These are phyloP conservation scores for Sclerurus mexicanus DNA, from an alignment of 2,113 vertebrate species.

Conservation along the genomic window DNA sequence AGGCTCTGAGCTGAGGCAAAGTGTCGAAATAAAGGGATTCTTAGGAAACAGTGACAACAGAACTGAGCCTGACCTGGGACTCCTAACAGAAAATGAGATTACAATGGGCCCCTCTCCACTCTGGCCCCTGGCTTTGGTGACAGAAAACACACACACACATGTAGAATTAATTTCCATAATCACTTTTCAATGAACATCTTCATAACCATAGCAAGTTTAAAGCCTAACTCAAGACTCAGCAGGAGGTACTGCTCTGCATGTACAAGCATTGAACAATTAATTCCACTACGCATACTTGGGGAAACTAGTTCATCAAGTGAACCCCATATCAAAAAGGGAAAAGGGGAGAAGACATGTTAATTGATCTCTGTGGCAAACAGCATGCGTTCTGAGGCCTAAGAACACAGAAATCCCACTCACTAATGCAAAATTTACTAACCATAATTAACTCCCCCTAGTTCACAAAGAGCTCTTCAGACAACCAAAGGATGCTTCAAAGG, in stretches of 20 bases:
- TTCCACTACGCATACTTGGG: background rate
- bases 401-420: background rate
- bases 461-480: background rate
- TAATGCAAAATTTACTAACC: background rate
- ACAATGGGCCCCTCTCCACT: background rate
- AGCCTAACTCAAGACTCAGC: background rate
- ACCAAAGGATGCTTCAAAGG: background rate
- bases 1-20: background rate
- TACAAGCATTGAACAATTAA: background rate
- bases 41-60: background rate
- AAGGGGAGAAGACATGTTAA: background rate
- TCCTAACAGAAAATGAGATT: background rate
- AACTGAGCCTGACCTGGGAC: background rate
- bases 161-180: background rate
- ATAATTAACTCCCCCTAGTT: background rate
- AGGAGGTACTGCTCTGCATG: background rate
- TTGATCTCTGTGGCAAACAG: background rate
- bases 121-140: background rate
- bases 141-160: background rate
- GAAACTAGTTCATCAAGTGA: background rate
- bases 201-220: background rate
- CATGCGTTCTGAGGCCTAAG: background rate
- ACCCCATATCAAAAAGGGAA: background rate
- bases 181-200: conserved; percentile 4
- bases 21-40: background rate